A percentile compares a stretch with the other conserved stretches of the same genome.
Conservation (phyloP, 1,140 invertebrate species). For the Lutraria rhynchaena region DNA sequence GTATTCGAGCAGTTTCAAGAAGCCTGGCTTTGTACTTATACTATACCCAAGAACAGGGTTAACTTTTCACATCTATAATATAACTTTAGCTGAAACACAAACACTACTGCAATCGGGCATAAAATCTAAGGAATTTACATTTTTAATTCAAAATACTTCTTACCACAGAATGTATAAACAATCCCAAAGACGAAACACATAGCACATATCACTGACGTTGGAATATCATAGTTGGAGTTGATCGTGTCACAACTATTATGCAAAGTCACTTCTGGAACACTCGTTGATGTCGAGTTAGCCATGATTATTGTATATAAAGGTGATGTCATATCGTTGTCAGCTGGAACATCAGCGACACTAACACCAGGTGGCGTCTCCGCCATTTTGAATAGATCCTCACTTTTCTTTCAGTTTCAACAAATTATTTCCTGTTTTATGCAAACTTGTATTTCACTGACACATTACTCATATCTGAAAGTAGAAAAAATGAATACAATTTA, state of each 20-base stretch:
- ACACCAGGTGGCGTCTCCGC: slow-evolving; percentile 9
- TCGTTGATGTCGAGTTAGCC: slow-evolving; percentile 45
- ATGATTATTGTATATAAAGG: slow-evolving; percentile 18
- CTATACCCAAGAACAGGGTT: no score
- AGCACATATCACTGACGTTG: slow-evolving; percentile 84
- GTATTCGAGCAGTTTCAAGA: no score
- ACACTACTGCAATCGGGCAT: no score
- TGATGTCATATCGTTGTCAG: slow-evolving; percentile 18
- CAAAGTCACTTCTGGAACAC: slow-evolving; percentile 40
- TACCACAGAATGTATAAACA: slow-evolving; percentile 87
- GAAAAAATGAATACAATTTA: no score
- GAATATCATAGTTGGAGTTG: slow-evolving; percentile 84
- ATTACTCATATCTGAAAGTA: no score
- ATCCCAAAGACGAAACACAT: slow-evolving; percentile 86
- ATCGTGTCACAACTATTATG: slow-evolving; percentile 81
- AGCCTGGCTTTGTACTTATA: no score
- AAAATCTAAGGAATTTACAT: no score
- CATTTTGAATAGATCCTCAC: slow-evolving; percentile 7
- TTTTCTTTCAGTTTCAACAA: no score
- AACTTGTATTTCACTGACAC: no score
- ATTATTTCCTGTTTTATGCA: no score
- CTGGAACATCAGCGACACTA: slow-evolving; percentile 9
- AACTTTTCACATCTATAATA: not conserved
- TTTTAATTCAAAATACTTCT: no score
- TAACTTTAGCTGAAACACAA: no score